phyloP scores from a whole-genome alignment of 2,888 invertebrate species.

The Deilephila elpenor region DNA sequence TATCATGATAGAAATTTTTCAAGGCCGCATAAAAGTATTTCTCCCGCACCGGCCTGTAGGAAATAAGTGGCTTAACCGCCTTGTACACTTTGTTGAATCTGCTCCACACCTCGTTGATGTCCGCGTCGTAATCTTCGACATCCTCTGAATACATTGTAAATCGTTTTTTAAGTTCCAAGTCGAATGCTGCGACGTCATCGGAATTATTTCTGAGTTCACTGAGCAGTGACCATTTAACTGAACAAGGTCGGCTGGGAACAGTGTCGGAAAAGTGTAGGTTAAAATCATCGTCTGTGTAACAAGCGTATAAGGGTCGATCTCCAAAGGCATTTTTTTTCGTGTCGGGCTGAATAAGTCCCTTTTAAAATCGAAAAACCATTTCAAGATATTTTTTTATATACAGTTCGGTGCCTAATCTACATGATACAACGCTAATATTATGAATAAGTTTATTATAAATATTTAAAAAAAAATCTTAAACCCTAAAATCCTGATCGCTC shows the following conservation, averaged over 20 bases:
- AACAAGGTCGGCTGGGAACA: slow-evolving; percentile 63
- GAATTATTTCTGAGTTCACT: slow-evolving; percentile 74
- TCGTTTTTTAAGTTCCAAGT: slow-evolving; percentile 78
- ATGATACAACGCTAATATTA: no score
- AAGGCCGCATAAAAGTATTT: slow-evolving; percentile 86
- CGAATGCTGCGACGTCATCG: slow-evolving; percentile 74
- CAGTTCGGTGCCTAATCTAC: no score
- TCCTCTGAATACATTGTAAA: slow-evolving; percentile 83
- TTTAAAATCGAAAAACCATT: no score
- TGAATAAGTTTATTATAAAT: no score
- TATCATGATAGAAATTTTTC: slow-evolving; percentile 87
- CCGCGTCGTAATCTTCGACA: slow-evolving; percentile 62
- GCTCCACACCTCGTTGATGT: slow-evolving; percentile 85
- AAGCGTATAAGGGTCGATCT: slow-evolving; percentile 86
- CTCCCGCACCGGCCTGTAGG: slow-evolving; percentile 86
- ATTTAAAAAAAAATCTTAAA: no score
- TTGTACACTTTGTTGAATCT: slow-evolving; percentile 83
- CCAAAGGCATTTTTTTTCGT: no score
- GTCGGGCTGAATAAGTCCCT: no score
- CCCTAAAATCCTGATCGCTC: no score
- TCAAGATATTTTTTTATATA: no score
- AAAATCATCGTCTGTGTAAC: slow-evolving; percentile 60
- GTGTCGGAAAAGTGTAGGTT: slow-evolving; percentile 67
- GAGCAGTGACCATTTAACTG: slow-evolving; percentile 77
- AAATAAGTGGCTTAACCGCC: slow-evolving; percentile 81